These are phyloP conservation scores for Macheiramphus alcinus DNA, from an alignment of 2,113 vertebrate genomes.

Conservation along the genomic window DNA sequence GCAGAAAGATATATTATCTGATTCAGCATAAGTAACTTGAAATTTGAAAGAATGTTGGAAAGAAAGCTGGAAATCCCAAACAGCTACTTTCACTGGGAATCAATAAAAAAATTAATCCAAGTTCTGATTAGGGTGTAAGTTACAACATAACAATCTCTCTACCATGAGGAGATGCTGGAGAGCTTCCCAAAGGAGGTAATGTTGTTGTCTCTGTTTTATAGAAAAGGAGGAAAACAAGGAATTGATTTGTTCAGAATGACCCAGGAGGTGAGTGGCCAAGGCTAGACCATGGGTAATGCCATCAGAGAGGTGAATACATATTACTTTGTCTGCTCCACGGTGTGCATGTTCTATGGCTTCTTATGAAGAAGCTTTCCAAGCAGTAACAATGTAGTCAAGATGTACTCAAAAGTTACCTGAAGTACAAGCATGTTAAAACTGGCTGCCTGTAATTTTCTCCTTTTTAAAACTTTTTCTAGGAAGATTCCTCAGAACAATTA, in stretches of 20 bases:
- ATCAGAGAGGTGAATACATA: background rate
- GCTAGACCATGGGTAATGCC: background rate
- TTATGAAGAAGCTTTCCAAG: background rate
- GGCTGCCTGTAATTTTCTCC: background rate
- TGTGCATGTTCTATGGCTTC: background rate
- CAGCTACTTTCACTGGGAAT: background rate
- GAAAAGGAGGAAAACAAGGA: background rate
- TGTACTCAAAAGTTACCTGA: background rate
- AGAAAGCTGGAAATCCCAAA: background rate
- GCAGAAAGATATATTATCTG: background rate
- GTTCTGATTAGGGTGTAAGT: background rate
- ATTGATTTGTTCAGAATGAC: background rate
- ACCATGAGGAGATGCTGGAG: background rate
- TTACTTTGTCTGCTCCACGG: background rate
- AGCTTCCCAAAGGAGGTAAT: background rate
- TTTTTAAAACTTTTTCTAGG: background rate
- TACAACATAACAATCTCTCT: background rate
- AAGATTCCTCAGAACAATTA: background rate
- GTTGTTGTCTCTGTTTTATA: background rate
- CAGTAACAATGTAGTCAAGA: background rate
- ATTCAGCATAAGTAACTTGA: background rate
- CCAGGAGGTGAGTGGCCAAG: background rate
- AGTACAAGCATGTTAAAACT: background rate
- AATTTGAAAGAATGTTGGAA: background rate
- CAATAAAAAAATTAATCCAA: background rate